Evolutionary conservation across 1,140 invertebrate genomes (phyloP).

Genomic region (Drosophila takahashii): DNA sequence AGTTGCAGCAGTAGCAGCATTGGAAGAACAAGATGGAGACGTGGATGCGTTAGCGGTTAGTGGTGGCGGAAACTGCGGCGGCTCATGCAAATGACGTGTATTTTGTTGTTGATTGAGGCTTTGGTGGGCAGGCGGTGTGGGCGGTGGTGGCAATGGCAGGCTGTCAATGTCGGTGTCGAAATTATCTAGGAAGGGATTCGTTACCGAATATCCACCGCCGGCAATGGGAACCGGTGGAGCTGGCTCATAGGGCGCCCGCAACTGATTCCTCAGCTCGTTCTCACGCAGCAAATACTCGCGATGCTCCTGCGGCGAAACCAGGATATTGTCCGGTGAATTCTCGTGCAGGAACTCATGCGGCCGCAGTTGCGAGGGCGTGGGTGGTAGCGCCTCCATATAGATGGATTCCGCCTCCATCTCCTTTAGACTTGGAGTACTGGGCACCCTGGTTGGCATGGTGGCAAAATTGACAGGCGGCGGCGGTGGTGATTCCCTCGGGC

Average conservation of each 20-base stretch:
- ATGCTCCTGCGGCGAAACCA: slow-evolving; percentile 79
- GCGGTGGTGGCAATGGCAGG: slow-evolving; percentile 77
- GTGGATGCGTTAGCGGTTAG: slow-evolving; percentile 81
- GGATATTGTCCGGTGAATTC: slow-evolving; percentile 79
- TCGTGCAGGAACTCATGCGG: slow-evolving; percentile 77
- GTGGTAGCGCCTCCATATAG: slow-evolving; percentile 74
- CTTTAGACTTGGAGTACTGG: slow-evolving; percentile 14
- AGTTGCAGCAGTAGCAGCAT: slow-evolving; percentile 20
- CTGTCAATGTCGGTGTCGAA: slow-evolving; percentile 78
- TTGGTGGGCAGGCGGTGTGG: slow-evolving; percentile 63
- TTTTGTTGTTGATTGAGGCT: neutral
- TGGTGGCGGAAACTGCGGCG: slow-evolving; percentile 43
- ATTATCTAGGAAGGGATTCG: slow-evolving; percentile 80
- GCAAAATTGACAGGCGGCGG: slow-evolving; percentile 79
- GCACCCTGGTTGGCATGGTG: slow-evolving; percentile 65
- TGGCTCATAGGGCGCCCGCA: slow-evolving; percentile 68
- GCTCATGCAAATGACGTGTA: slow-evolving; percentile 71
- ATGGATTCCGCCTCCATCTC: slow-evolving; percentile 60
- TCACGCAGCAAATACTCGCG: slow-evolving; percentile 79
- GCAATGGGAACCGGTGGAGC: slow-evolving; percentile 73
- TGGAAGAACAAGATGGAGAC: slow-evolving; percentile 64
- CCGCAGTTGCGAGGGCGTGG: slow-evolving; percentile 60
- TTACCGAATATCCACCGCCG: slow-evolving; percentile 72
- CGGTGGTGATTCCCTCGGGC: slow-evolving; percentile 70
- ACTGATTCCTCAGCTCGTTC: slow-evolving; percentile 80